Evolutionary conservation across 1,140 invertebrate genomes (phyloP), one percentile per base, ranked within the genome.

Genomic region (Bombus superbus): DNA sequence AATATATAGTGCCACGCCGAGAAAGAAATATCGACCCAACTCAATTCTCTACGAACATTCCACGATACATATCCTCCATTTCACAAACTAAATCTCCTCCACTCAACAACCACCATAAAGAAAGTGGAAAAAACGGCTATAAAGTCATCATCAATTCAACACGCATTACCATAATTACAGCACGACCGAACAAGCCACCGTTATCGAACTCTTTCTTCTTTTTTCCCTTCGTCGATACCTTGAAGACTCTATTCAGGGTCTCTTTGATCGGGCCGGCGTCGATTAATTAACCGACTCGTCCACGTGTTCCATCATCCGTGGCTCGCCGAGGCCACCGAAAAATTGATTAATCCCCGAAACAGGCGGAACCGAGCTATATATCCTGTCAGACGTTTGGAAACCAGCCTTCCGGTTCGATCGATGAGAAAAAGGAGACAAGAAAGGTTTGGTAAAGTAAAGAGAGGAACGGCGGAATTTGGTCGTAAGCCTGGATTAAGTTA

Each of bases 401-500:
- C 57, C 32, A 18, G 40, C 38, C 72, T 42, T 72, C 72, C 32
- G 47, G 75, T 28, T 53, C 66, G 76, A 88, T 85, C 66, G 86
- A 85, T 66, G 64, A 28, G 18, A 25, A 22, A 22, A 25, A 32
- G 22, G 35, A n/a, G 40, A 73, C n/a, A 32, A 32, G n/a, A n/a
- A 32, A 32, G 59, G 28, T 15, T 35, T 32, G 47, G 11, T 22
- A 57, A 32, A 47, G 53, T 47, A 53, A 38, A 38, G 15, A 47
- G 62, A 74, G 57, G 78, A 59, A 77, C 83, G 62, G 53, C 74
- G 86, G 81, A 90, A 90, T 86, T 90, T 68, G 38, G 44, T 85
- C 84, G 89, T 86, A 83, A 91, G 89, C 73, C 86, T 64, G 89
- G 89, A 91, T 91, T 90, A 91, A 91, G 89, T 91, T 91, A 91